Conservation (phyloP, 2,888 invertebrate genomes). For the Leptopilina myrica region DNA sequence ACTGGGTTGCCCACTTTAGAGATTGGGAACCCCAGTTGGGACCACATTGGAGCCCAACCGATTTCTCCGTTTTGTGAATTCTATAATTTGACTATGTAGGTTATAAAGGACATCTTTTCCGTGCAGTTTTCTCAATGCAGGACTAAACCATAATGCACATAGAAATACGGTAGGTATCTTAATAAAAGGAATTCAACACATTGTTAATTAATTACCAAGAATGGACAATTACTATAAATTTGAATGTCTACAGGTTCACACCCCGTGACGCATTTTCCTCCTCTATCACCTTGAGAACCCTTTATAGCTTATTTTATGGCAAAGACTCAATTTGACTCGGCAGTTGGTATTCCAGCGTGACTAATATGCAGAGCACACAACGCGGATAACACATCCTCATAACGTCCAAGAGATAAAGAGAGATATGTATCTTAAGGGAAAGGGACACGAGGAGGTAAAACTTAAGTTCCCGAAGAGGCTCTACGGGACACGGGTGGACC, state of each 20-base stretch:
- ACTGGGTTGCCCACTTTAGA: no score
- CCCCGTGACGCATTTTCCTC: constrained; percentile 43
- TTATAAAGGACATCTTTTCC: no score
- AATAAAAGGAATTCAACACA: constrained; percentile 55
- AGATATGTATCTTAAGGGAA: constrained; percentile 39
- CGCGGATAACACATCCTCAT: constrained; percentile 78
- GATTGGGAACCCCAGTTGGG: no score
- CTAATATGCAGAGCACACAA: constrained; percentile 83
- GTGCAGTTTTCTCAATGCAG: no score
- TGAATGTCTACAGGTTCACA: constrained; percentile 69
- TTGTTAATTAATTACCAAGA: constrained; percentile 71
- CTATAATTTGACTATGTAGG: no score
- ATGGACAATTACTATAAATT: constrained; percentile 74
- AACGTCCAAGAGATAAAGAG: constrained; percentile 61
- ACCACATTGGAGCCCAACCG: no score
- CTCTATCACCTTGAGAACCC: constrained; percentile 76
- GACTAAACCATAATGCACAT: no score
- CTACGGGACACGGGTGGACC: constrained; percentile 58
- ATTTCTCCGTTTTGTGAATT: no score
- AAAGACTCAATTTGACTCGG: constrained; percentile 79
- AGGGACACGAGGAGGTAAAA: neutral
- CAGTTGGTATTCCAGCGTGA: constrained; percentile 81
- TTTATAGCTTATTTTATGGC: constrained; percentile 76
- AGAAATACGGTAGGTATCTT: no score
- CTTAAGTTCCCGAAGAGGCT: constrained; percentile 42